Evolutionary conservation across 2,113 vertebrate species (phyloP).

Genomic region (Paratilapia polleni): DNA sequence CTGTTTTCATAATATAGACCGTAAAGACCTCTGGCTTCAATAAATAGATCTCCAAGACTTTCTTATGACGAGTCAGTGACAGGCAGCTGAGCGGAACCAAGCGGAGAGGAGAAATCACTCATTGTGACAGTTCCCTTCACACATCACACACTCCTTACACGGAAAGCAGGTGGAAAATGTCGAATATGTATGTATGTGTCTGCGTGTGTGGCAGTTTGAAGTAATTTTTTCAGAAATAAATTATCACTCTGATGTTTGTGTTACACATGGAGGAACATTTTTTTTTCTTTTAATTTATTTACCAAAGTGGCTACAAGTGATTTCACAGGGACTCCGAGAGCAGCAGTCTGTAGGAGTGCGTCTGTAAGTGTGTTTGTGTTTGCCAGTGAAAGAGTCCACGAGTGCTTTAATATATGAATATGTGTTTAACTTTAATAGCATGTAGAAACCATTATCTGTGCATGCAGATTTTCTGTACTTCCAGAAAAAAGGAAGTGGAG

Average conservation of each 20-base stretch:
- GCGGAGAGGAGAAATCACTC: not conserved
- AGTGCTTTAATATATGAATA: not conserved
- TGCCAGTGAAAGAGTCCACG: not conserved
- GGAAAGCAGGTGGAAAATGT: not conserved
- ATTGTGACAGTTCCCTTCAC: not conserved
- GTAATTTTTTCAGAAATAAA: not conserved
- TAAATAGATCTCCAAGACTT: slow-evolving; percentile 13
- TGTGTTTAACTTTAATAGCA: not conserved
- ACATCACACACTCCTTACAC: not conserved
- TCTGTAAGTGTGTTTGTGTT: not conserved
- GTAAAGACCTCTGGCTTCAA: not conserved
- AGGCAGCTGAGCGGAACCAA: not conserved
- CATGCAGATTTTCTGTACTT: not conserved
- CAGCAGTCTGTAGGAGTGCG: no score
- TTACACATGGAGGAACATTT: not conserved
- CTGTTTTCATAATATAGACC: slow-evolving; percentile 6
- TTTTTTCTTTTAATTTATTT: not conserved
- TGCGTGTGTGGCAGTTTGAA: not conserved
- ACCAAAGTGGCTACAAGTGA: not conserved
- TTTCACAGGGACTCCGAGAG: not conserved
- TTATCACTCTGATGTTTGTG: not conserved
- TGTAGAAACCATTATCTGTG: not conserved
- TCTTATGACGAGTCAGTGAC: slow-evolving; percentile 8
- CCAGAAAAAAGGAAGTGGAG: not conserved
- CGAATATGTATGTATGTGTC: not conserved